Base-by-base conservation (phyloP, 2,797 vertebrate genomes). In the Gadopsis marmoratus region DNA sequence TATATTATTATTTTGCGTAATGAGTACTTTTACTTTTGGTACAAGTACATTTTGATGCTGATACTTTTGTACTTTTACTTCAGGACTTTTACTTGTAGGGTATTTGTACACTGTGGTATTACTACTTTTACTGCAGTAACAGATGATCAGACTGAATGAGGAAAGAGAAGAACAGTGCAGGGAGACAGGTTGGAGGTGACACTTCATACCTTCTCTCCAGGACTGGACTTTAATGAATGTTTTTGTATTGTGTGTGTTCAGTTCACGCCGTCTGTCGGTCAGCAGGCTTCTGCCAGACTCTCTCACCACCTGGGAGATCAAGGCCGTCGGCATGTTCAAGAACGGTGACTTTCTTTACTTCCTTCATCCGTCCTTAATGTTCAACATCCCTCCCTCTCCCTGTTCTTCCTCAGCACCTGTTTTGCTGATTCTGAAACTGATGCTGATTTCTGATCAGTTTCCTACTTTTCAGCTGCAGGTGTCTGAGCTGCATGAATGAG, bases 301-400 rank as follows among this genome's bases (percentile, higher is more conserved):
- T 5, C 91, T 99, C 48, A 98, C 97, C 60, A 98, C 96, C 16
- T 99, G 98, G 97, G 94, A 98, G 89, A 45, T 99, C 29, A 95
- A 93, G 88, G 96, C 97, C 13, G 81, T 99, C 53, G 95, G 97
- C 76, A 93, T 99, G 91, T 98, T 97, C 74, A 82, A 91, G 4
- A 88, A 91, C 35, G 98, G 98, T 97, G 69, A 88, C 94, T 75
- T 7, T 47, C 16, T 37, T 12, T 4, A 41, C 47, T 17, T 31
- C 21, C 63, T 55, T 13, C 8, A 5, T 41, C 5, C n/a, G 26
- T 41, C 54, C 10, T 53, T 47, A 0, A 66, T 7, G 12, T 72
- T 45, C 31, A 37, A 37, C 43, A 45, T 19, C 5, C 9, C 26
- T 10, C 6, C 43, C 5, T 43, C 47, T 35, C 33, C 7, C 17